These are phyloP conservation scores for Oscheius sp. DNA, from an alignment of 2,888 invertebrate genomes.

Conservation along the genomic window DNA sequence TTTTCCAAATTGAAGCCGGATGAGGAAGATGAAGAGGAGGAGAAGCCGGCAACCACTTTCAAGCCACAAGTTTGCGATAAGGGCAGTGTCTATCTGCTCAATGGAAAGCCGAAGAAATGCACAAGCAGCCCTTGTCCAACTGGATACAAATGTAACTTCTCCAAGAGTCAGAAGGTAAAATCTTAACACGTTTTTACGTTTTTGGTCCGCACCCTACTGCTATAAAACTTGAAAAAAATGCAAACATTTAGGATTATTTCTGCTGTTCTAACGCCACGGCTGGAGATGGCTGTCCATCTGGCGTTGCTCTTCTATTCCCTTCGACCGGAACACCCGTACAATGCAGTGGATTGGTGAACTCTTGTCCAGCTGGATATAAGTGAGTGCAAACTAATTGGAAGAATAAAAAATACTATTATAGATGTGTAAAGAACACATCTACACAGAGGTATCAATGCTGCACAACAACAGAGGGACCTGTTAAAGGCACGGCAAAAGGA, in stretches of 20 bases:
- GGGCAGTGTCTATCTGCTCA: constrained; percentile 60
- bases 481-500: constrained; percentile 9
- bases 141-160: constrained; percentile 66
- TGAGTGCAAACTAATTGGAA: constrained; percentile 24
- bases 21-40: constrained; percentile 9
- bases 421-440: constrained; percentile 21
- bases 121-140: constrained; percentile 59
- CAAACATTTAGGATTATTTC: constrained; percentile 43
- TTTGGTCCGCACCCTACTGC: no score
- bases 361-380: constrained; percentile 62
- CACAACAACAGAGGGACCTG: constrained; percentile 23
- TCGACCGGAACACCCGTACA: constrained; percentile 69
- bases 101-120: constrained; percentile 66
- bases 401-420: background rate
- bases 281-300: constrained; percentile 59
- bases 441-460: constrained; percentile 45
- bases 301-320: constrained; percentile 66
- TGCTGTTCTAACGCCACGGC: constrained; percentile 41
- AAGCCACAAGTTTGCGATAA: constrained; percentile 57
- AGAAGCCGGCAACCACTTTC: constrained; percentile 20
- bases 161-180: constrained; percentile 44
- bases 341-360: constrained; percentile 54
- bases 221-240: background rate
- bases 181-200: background rate
- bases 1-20: constrained; percentile 21